Percentiles rank a stretch among this genome's conserved stretches.
These are phyloP conservation scores for Anas platyrhynchos DNA, from an alignment of 2,113 vertebrate species.

Conservation along the genomic window DNA sequence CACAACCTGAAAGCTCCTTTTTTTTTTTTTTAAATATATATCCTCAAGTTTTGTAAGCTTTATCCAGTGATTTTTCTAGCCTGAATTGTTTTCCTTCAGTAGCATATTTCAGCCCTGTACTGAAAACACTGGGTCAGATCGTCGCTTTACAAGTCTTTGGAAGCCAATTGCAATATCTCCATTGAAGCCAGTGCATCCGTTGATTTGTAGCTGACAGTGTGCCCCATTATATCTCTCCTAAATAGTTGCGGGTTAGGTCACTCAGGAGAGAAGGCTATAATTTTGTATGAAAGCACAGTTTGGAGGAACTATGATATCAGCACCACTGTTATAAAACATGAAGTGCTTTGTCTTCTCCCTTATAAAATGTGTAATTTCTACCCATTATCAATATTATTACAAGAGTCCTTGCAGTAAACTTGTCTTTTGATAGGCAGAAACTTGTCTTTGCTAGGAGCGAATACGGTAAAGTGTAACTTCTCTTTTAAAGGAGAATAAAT, in stretches of 20 bases:
- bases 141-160: neutral
- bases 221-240: slow-evolving; percentile 7
- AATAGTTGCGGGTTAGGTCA: slow-evolving; percentile 60
- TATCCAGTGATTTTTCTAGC: neutral
- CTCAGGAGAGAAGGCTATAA: slow-evolving; percentile 44
- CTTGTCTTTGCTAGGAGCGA: slow-evolving; percentile 37
- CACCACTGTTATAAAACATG: slow-evolving; percentile 43
- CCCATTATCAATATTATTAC: slow-evolving; percentile 60
- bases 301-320: slow-evolving; percentile 61
- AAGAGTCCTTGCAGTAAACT: slow-evolving; percentile 43
- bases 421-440: slow-evolving; percentile 56
- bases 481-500: slow-evolving; percentile 67
- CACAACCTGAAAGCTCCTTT: neutral
- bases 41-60: neutral
- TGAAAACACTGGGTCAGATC: neutral
- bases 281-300: slow-evolving; percentile 61
- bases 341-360: slow-evolving; percentile 52
- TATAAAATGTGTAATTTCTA: slow-evolving; percentile 67
- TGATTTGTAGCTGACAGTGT: slow-evolving; percentile 31
- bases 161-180: neutral
- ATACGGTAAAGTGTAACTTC: slow-evolving; percentile 44
- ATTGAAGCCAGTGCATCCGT: neutral
- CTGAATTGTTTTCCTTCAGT: neutral
- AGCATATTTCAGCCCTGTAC: neutral
- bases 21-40: neutral